phyloP scores from a whole-genome alignment of 2,888 invertebrate genomes.

The Pristionchus maxplancki region DNA sequence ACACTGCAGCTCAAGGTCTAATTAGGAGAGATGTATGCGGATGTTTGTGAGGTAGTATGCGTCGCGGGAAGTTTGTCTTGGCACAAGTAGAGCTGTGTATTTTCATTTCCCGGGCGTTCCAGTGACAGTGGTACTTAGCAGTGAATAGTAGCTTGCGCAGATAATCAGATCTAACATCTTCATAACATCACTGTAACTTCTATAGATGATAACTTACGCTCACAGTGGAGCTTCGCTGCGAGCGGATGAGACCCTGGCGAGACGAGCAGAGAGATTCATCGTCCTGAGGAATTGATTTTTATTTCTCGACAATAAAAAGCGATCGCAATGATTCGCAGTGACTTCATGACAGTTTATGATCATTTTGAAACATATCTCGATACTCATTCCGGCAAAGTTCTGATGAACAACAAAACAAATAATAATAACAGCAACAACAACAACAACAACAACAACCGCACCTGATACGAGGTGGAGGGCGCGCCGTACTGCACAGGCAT shows the following conservation, averaged over 20 bases:
- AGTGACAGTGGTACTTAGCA: too few species aligned
- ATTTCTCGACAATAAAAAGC: background rate
- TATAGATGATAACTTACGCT: background rate
- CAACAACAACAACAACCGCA: background rate
- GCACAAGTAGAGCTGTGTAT: too few species aligned
- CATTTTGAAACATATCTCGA: background rate
- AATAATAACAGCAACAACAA: too few species aligned
- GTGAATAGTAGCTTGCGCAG: too few species aligned
- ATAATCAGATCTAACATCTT: too few species aligned
- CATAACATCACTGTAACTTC: too few species aligned
- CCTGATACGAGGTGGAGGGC: slow-evolving; percentile 37
- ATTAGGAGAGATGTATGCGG: background rate
- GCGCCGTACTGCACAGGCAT: slow-evolving; percentile 23
- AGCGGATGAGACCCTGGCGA: slow-evolving; percentile 18
- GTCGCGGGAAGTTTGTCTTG: too few species aligned
- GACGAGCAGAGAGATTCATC: slow-evolving; percentile 12
- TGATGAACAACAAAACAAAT: too few species aligned
- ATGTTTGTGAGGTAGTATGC: background rate
- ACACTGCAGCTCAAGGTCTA: background rate
- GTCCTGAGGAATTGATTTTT: background rate
- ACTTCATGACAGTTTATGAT: background rate
- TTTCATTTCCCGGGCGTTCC: too few species aligned
- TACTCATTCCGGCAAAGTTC: too few species aligned
- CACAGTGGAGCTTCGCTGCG: background rate
- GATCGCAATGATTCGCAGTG: background rate